Conservation (phyloP, 2,888 invertebrate species). For the Nysson spinosus region DNA sequence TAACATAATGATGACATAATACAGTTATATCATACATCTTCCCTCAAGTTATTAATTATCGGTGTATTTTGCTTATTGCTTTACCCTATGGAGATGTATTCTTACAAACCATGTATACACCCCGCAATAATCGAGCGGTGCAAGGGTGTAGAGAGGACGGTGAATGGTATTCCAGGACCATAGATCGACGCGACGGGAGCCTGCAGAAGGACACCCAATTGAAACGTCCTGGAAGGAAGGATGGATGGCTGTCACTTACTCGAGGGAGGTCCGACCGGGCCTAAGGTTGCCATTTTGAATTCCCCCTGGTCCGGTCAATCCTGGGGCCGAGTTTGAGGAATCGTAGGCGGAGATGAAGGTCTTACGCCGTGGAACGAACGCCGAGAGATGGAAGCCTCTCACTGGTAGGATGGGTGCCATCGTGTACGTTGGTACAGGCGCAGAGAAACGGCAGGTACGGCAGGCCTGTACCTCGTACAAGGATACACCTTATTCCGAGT, state of each 20-base stretch:
- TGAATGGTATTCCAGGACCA: too few species aligned
- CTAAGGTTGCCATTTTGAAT: constrained; percentile 71
- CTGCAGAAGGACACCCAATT: constrained; percentile 63
- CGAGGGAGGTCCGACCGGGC: constrained; percentile 48
- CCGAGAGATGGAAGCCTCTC: constrained; percentile 59
- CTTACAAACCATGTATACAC: too few species aligned
- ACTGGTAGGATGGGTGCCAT: constrained; percentile 55
- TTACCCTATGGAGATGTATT: too few species aligned
- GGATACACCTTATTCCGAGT: constrained; percentile 59
- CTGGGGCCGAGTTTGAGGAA: constrained; percentile 72
- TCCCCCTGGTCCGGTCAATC: constrained; percentile 54
- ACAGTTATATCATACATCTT: too few species aligned
- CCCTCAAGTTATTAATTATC: too few species aligned
- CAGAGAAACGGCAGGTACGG: constrained; percentile 49
- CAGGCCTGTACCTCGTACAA: constrained; percentile 47
- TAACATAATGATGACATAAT: too few species aligned
- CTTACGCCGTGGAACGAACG: constrained; percentile 62
- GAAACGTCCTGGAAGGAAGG: constrained; percentile 69
- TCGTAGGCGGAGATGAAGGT: constrained; percentile 77
- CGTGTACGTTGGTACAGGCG: constrained; percentile 41
- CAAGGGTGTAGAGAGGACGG: too few species aligned
- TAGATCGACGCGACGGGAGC: not conserved
- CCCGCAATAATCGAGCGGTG: too few species aligned
- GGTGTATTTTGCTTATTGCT: too few species aligned
- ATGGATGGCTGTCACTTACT: constrained; percentile 72